These are phyloP conservation scores for Eulacestoma nigropectus DNA, from an alignment of 2,113 vertebrate species.

Conservation along the genomic window DNA sequence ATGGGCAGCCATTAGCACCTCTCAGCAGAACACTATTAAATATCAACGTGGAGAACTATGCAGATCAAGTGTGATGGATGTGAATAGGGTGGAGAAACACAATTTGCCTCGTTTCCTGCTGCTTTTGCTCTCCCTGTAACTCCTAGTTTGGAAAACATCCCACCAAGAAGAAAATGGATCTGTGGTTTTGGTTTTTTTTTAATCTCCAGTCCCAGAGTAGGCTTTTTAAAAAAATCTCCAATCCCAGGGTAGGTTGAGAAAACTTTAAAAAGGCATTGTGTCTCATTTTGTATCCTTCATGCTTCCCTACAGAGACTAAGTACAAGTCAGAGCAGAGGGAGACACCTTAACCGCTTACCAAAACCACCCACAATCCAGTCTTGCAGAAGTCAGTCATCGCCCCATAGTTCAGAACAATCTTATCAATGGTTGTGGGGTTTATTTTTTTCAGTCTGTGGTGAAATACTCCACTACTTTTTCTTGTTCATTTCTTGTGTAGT, in stretches of 20 bases:
- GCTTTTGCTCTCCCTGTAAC: background rate
- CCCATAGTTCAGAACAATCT: background rate
- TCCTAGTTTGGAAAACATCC: background rate
- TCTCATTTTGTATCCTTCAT: background rate
- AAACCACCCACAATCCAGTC: background rate
- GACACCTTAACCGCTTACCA: background rate
- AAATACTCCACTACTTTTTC: background rate
- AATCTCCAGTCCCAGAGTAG: background rate
- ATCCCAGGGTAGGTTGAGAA: background rate
- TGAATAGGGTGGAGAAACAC: background rate
- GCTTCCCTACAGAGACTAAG: background rate
- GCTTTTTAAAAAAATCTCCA: background rate
- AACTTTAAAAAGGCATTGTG: background rate
- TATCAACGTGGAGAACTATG: background rate
- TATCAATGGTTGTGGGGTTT: background rate
- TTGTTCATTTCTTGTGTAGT: background rate
- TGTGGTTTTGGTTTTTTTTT: fast-evolving
- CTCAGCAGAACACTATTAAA: slow-evolving; percentile 16
- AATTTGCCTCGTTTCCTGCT: background rate
- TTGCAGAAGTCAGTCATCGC: background rate
- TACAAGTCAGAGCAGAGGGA: background rate
- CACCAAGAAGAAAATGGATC: background rate
- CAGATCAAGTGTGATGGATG: background rate
- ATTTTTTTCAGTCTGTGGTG: background rate
- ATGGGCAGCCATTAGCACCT: slow-evolving; percentile 9